These are phyloP conservation scores for Notarius lentiginosus DNA, from an alignment of 2,113 vertebrate species.

Conservation along the genomic window DNA sequence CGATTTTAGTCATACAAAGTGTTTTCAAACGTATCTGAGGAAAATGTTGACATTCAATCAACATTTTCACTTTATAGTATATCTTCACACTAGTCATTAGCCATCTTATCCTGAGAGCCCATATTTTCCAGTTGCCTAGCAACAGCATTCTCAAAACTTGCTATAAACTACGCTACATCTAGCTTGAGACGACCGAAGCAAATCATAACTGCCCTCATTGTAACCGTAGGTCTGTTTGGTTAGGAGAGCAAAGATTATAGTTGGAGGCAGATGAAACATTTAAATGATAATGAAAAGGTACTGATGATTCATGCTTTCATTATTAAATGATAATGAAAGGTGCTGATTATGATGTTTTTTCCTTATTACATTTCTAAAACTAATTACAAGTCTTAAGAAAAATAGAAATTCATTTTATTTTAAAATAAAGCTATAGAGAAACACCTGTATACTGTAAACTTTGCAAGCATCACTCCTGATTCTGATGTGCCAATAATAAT, in stretches of 20 bases:
- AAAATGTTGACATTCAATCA: background rate
- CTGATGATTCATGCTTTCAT: too few species aligned
- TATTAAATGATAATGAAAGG: too few species aligned
- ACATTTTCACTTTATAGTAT: background rate
- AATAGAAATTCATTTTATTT: background rate
- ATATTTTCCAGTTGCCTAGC: conserved; percentile 15
- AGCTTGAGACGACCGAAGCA: background rate
- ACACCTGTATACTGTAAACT: background rate
- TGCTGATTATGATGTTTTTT: background rate
- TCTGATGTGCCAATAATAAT: background rate
- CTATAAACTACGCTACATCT: background rate
- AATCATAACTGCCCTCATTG: background rate
- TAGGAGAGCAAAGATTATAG: background rate
- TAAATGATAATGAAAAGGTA: background rate
- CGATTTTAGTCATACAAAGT: background rate
- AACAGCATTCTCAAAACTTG: conserved; percentile 7
- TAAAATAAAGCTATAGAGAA: background rate
- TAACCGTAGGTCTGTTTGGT: background rate
- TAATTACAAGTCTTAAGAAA: background rate
- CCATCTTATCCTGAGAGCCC: background rate
- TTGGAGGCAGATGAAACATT: background rate
- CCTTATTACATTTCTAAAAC: background rate
- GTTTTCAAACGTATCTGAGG: background rate
- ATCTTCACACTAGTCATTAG: background rate
- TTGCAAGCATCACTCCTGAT: background rate